Evolutionary conservation across 2,113 vertebrate genomes (phyloP), one percentile per base, ranked within the genome.

Genomic region (Prunella himalayana): DNA sequence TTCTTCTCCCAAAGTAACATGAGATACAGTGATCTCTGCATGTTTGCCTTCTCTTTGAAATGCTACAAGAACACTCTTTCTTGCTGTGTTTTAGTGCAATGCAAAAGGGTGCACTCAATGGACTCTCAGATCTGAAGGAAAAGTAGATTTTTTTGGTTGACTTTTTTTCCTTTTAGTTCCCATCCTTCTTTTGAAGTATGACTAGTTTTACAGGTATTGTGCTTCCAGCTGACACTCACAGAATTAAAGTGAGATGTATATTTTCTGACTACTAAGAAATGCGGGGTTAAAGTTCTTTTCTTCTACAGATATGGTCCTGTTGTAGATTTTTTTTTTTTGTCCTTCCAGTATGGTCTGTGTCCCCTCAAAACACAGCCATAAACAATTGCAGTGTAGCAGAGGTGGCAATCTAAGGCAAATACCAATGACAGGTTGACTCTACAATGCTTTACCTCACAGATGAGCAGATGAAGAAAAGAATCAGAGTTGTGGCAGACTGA

Each of bases 31-130:
- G 39, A 82, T 86, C 85, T 92, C 50, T 88, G 65, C 5, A 3
- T 71, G 44, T 72, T 93, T 75, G 73, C 42, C 78, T 96, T 92
- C 79, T 78, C 77, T 96, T 94, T 96, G 96, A 97, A 96, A 96
- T 93, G 44, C n/a, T 95, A 57, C 39, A 68, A 86, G 91, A 86
- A 92, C 44, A 42, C 20, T 78, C 39, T 93, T 93, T 89, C 61
- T 91, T 96, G 59, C 68, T 95, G 57, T 35, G 18, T 92, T 94
- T 96, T 79, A 94, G 61, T 53, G 49, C 60, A 13, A 15, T 75
- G 59, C 72, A 82, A 82, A 63, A 82, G 60, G 57, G 31, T 70
- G 7, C 45, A 59, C 44, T 75, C 63, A 13, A 35, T 80, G 50
- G 86, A 82, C 28, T 79, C 45, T 47, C 27, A 86, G 56, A 94